phyloP scores from a whole-genome alignment of 35 echinoderm and acorn worm species.

The Lytechinus pictus region DNA sequence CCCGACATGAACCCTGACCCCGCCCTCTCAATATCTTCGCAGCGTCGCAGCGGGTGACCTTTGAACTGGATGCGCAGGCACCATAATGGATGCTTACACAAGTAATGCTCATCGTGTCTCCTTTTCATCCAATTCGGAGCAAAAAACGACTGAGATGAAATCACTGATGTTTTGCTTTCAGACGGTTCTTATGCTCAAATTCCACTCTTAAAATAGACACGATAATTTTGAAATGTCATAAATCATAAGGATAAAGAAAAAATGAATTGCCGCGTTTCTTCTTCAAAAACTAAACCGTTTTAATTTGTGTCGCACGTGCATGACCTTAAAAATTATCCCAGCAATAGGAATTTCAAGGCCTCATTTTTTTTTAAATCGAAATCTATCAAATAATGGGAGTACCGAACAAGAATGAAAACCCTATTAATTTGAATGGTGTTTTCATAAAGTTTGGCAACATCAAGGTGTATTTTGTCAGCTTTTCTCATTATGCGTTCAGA shows the following conservation, averaged over 20 bases:
- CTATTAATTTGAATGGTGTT: too few relatives aligned
- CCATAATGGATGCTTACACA: not conserved
- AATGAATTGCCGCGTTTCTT: not conserved
- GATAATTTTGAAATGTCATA: not conserved
- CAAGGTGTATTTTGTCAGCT: too few relatives aligned
- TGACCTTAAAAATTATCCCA: too few relatives aligned
- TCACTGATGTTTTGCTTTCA: not conserved
- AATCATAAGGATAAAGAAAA: not conserved
- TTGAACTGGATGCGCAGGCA: not conserved
- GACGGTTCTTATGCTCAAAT: not conserved
- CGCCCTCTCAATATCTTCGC: not conserved
- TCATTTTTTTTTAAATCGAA: too few relatives aligned
- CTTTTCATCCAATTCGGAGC: not conserved
- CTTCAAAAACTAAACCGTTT: not conserved
- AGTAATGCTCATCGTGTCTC: not conserved
- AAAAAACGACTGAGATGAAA: not conserved
- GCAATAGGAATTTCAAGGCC: too few relatives aligned
- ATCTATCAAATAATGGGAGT: too few relatives aligned
- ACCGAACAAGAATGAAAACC: too few relatives aligned
- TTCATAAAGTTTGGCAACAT: too few relatives aligned
- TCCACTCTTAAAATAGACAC: not conserved
- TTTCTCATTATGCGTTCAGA: too few relatives aligned
- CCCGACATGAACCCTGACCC: constrained; percentile 30
- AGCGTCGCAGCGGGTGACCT: constrained; percentile 31
- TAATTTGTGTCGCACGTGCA: too few relatives aligned